phyloP scores from a whole-genome alignment of 2,888 invertebrate species.

The Acanthacorydalis orientalis region DNA sequence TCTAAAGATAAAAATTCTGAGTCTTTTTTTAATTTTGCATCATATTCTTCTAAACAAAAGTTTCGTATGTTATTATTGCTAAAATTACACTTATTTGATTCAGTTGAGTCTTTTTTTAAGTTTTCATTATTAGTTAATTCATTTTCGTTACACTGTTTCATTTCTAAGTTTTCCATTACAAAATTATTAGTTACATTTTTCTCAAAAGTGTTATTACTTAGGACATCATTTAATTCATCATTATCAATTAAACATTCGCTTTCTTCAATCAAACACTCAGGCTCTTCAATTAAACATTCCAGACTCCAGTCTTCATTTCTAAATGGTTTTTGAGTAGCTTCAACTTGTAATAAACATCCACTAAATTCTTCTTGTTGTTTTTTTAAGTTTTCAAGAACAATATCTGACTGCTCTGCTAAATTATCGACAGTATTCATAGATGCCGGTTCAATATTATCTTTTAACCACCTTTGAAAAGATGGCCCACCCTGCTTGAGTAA shows the following conservation, averaged over 20 bases:
- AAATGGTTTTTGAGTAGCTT: slow-evolving; percentile 1
- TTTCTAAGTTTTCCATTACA: neutral
- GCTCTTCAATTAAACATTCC: slow-evolving; percentile 15
- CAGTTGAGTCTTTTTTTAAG: too few species aligned
- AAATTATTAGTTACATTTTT: neutral
- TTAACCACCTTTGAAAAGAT: slow-evolving; percentile 12
- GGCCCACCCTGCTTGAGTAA: neutral
- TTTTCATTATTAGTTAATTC: too few species aligned
- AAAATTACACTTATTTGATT: too few species aligned
- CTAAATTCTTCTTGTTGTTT: slow-evolving; percentile 11
- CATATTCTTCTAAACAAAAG: slow-evolving; percentile 5
- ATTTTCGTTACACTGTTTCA: too few species aligned
- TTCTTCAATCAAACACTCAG: neutral
- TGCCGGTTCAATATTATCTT: slow-evolving; percentile 8
- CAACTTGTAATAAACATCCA: slow-evolving; percentile 9
- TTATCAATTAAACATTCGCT: neutral
- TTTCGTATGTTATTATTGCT: neutral
- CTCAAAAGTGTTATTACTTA: neutral
- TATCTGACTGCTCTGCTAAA: slow-evolving; percentile 10
- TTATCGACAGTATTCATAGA: slow-evolving; percentile 7
- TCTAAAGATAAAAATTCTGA: slow-evolving; percentile 3
- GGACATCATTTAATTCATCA: neutral
- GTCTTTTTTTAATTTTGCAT: slow-evolving; percentile 3
- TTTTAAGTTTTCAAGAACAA: slow-evolving; percentile 9
- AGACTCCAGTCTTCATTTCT: slow-evolving; percentile 13